These are phyloP conservation scores for Cepaea nemoralis DNA, from an alignment of 1,140 invertebrate species.

Conservation along the genomic window DNA sequence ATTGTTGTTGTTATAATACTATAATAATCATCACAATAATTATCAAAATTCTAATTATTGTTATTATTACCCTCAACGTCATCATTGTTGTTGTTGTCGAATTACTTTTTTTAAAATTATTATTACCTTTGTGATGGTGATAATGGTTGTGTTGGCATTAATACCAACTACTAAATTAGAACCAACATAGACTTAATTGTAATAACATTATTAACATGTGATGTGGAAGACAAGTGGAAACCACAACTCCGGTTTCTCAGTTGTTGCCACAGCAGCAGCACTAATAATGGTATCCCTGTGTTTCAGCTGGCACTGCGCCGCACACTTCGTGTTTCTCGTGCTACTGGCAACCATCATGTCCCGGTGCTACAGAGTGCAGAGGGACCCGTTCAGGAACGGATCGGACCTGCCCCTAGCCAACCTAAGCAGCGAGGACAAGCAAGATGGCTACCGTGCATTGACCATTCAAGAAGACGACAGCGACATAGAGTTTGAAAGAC, in stretches of 20 bases:
- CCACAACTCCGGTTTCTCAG: not conserved
- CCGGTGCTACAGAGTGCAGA: not conserved
- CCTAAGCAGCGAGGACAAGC: not conserved
- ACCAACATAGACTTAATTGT: not conserved
- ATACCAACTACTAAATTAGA: not conserved
- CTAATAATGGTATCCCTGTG: not conserved
- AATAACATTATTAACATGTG: not conserved
- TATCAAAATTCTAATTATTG: too few relatives aligned
- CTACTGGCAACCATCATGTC: not conserved
- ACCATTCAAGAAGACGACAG: slow-evolving; percentile 8
- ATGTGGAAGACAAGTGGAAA: not conserved
- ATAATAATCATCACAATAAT: too few relatives aligned
- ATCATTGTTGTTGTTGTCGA: too few relatives aligned
- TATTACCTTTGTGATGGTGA: too few relatives aligned
- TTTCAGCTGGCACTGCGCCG: slow-evolving; percentile 71
- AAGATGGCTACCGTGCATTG: not conserved
- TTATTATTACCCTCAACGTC: too few relatives aligned
- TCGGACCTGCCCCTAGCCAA: not conserved
- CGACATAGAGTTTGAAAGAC: slow-evolving; percentile 25
- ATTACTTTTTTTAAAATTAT: too few relatives aligned
- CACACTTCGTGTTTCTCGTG: slow-evolving; percentile 64
- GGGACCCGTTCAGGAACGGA: not conserved
- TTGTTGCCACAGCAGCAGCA: not conserved
- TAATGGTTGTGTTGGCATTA: not conserved
- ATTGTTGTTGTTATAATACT: not conserved